Evolutionary conservation across 2,888 invertebrate genomes (phyloP).

Genomic region (Lasioglossum morio): DNA sequence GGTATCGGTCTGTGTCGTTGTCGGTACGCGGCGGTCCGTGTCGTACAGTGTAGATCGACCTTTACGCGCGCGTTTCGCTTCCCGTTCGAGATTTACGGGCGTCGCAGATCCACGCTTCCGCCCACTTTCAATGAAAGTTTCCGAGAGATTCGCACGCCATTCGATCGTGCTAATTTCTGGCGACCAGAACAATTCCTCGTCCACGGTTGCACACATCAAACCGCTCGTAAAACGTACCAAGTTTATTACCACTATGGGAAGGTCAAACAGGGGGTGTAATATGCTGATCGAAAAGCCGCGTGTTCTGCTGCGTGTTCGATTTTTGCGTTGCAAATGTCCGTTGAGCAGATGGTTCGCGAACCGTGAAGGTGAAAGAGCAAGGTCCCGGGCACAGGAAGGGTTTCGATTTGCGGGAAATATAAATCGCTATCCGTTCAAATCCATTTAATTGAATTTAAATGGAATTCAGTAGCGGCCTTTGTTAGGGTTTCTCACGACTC

Average conservation of each 20-base stretch:
- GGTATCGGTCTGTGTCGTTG: too few relatives aligned
- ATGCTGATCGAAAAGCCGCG: not conserved
- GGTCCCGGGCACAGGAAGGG: constrained; percentile 20
- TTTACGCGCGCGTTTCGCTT: constrained; percentile 67
- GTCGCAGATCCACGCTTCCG: constrained; percentile 68
- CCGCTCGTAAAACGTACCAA: not conserved
- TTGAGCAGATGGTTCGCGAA: not conserved
- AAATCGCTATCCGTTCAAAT: constrained; percentile 37
- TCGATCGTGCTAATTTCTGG: constrained; percentile 58
- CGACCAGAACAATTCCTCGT: not conserved
- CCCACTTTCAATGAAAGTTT: constrained; percentile 70
- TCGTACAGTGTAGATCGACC: too few relatives aligned
- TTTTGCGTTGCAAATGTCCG: not conserved
- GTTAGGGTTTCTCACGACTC: constrained; percentile 36
- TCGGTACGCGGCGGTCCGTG: too few relatives aligned
- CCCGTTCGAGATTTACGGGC: constrained; percentile 72
- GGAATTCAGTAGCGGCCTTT: constrained; percentile 40
- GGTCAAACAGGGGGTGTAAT: not conserved
- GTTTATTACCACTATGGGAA: not conserved
- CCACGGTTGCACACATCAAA: not conserved
- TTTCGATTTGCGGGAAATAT: constrained; percentile 38
- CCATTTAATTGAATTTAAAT: constrained; percentile 55
- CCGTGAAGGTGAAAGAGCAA: constrained; percentile 30
- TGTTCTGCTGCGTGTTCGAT: not conserved
- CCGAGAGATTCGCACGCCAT: constrained; percentile 66